These are phyloP conservation scores for Pantala flavescens DNA, from an alignment of 1,140 invertebrate species.

Conservation along the genomic window DNA sequence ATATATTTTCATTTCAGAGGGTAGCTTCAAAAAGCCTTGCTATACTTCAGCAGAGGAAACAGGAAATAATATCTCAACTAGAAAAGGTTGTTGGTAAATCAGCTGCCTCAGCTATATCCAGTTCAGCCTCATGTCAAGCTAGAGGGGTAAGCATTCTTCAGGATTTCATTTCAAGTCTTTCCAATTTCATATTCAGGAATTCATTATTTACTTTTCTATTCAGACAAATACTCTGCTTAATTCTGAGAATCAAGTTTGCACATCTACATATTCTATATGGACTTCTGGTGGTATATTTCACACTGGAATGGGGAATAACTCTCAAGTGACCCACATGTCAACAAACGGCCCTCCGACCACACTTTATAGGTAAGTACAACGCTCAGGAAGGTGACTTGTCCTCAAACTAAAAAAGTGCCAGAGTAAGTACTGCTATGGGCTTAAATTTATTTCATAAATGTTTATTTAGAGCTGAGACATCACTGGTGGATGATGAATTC, in stretches of 20 bases:
- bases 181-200: background rate
- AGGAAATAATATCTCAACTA: conserved; percentile 54
- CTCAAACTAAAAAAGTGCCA: background rate
- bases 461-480: conserved; percentile 45
- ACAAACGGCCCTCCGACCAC: conserved; percentile 20
- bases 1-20: conserved; percentile 28
- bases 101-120: conserved; percentile 35
- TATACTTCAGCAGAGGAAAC: conserved; percentile 50
- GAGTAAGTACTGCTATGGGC: no score
- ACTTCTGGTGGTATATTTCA: conserved; percentile 28
- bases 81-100: conserved; percentile 51
- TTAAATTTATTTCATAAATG: no score
- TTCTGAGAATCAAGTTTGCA: conserved; percentile 22
- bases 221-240: conserved; percentile 19
- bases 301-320: conserved; percentile 20
- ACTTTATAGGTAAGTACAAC: conserved; percentile 21
- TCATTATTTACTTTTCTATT: conserved; percentile 11
- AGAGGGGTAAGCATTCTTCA: conserved; percentile 19
- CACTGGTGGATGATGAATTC: conserved; percentile 57
- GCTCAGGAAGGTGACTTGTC: background rate
- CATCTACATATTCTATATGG: conserved; percentile 35
- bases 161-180: background rate
- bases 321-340: conserved; percentile 23
- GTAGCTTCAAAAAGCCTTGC: conserved; percentile 42
- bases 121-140: conserved; percentile 26